Percentiles rank a stretch among this genome's conserved stretches.
These are phyloP conservation scores for pig (Sus scrofa) DNA, from an alignment of 2,113 vertebrate species.

Conservation along the genomic window DNA sequence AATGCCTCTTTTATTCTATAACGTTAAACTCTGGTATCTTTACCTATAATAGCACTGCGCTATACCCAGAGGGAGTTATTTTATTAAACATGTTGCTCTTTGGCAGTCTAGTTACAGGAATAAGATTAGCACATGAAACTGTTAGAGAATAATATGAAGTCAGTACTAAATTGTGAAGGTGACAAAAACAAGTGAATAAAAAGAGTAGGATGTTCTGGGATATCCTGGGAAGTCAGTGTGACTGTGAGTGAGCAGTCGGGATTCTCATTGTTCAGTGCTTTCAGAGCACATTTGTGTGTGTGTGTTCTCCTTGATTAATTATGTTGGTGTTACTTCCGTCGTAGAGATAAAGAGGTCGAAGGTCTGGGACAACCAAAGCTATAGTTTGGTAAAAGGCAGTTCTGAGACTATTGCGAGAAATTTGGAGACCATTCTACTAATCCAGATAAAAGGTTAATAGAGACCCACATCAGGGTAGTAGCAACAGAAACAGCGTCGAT, in stretches of 20 bases:
- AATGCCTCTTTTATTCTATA: not conserved
- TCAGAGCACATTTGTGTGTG: not conserved
- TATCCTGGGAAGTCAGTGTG: not conserved
- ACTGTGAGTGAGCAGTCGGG: not conserved
- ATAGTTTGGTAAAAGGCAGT: not conserved
- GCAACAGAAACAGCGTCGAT: not conserved
- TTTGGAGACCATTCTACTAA: not conserved
- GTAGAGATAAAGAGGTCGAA: not conserved
- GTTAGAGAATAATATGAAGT: not conserved
- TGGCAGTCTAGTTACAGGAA: not conserved
- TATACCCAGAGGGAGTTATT: not conserved
- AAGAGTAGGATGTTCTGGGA: not conserved
- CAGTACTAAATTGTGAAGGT: not conserved
- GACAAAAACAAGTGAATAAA: not conserved
- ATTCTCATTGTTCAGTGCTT: not conserved
- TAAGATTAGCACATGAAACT: not conserved
- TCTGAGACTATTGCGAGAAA: not conserved
- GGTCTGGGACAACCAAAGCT: not conserved
- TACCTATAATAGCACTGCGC: not conserved
- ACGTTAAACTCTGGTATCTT: not conserved
- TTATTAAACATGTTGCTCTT: not conserved
- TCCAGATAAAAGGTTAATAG: not conserved
- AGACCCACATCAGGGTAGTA: not conserved
- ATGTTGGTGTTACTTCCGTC: not conserved
- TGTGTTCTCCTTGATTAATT: constrained; percentile 3